Conservation (phyloP, 2,888 invertebrate genomes). For the Villa cingulata region DNA sequence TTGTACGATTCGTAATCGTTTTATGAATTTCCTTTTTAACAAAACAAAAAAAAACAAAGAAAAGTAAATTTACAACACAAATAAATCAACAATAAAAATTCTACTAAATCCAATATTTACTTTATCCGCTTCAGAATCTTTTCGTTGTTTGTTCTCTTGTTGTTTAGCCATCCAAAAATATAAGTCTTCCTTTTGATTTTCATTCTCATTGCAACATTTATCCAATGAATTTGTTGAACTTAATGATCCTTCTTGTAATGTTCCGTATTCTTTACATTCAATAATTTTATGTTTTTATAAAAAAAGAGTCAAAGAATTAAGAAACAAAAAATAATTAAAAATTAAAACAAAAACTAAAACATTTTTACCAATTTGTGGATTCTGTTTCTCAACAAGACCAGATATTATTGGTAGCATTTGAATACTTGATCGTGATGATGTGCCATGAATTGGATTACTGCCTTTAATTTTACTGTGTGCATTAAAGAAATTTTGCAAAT, state of each 20-base stretch:
- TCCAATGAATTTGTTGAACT: conserved; percentile 38
- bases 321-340: not conserved
- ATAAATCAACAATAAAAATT: no score
- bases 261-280: conserved; percentile 49
- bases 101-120: not conserved
- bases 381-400: conserved; percentile 34
- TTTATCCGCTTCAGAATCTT: conserved; percentile 18
- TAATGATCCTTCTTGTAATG: conserved; percentile 61
- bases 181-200: conserved; percentile 67
- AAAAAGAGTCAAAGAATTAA: not conserved
- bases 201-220: conserved; percentile 29
- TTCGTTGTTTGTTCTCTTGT: conserved; percentile 39
- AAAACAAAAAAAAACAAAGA: not conserved
- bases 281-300: not conserved
- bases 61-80: not conserved
- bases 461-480: conserved; percentile 2
- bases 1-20: conserved; percentile 36
- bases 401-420: conserved; percentile 37
- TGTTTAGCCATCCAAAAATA: conserved; percentile 97
- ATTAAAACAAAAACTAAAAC: not conserved
- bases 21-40: conserved; percentile 40
- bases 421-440: conserved; percentile 36
- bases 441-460: conserved; percentile 30
- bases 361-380: conserved; percentile 30
- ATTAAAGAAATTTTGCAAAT: no score